These are phyloP conservation scores for Scaptomyza caliginosa DNA, from an alignment of 2,888 invertebrate species.

Conservation along the genomic window DNA sequence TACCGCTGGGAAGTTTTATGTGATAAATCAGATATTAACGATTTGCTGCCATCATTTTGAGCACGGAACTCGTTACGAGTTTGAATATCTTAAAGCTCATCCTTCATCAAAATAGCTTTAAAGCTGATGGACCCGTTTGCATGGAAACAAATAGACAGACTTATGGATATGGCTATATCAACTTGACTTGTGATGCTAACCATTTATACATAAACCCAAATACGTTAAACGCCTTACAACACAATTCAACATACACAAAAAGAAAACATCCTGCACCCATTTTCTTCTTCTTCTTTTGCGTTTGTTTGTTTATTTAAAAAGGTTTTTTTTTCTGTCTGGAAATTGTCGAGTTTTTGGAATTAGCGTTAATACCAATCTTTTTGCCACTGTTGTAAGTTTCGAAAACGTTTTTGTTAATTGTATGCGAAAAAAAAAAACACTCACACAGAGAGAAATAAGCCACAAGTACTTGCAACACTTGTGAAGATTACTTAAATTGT, in stretches of 20 bases:
- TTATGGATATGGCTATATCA: background rate
- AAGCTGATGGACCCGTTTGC: background rate
- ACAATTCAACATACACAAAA: background rate
- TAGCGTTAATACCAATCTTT: constrained; percentile 21
- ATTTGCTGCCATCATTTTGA: background rate
- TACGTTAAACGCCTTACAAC: background rate
- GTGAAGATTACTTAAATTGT: constrained; percentile 4
- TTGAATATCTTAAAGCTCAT: background rate
- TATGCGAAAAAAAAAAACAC: constrained; percentile 42
- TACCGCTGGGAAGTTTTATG: background rate
- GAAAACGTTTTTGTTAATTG: constrained; percentile 43
- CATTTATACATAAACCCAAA: background rate
- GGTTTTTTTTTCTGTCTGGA: constrained; percentile 21
- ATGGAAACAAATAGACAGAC: background rate
- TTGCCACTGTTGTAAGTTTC: constrained; percentile 38
- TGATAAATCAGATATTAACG: background rate
- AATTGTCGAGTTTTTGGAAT: constrained; percentile 20
- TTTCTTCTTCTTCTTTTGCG: too few species aligned
- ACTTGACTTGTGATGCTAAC: background rate
- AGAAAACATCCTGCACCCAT: background rate
- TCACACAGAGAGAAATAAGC: background rate
- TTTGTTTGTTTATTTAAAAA: background rate
- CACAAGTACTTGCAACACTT: constrained; percentile 8
- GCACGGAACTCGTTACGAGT: background rate
- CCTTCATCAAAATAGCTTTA: background rate